phyloP scores from a whole-genome alignment of 2,888 invertebrate genomes.

The Eristalis tenax region DNA sequence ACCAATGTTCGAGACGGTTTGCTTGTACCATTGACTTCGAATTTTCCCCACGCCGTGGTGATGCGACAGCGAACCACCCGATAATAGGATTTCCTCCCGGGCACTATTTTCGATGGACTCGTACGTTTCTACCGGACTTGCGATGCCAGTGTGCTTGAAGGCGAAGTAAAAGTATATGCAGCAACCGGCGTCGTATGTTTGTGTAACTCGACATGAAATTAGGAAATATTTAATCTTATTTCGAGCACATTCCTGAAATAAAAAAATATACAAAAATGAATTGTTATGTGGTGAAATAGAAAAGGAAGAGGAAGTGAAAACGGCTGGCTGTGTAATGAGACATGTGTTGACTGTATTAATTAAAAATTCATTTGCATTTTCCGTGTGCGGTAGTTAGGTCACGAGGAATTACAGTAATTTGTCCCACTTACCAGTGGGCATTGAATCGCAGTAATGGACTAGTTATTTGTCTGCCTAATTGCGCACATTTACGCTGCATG shows the following conservation, averaged over 20 bases:
- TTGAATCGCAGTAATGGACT: too few species aligned
- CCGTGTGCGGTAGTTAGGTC: too few species aligned
- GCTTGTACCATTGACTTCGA: slow-evolving; percentile 92
- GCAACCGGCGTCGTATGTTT: slow-evolving; percentile 98
- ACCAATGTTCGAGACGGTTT: slow-evolving; percentile 92
- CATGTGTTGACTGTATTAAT: too few species aligned
- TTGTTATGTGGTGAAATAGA: too few species aligned
- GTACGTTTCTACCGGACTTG: slow-evolving; percentile 89
- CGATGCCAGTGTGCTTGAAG: slow-evolving; percentile 85
- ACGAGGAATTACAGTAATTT: too few species aligned
- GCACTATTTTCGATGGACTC: slow-evolving; percentile 94
- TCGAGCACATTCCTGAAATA: slow-evolving; percentile 83
- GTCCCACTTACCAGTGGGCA: too few species aligned
- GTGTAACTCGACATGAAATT: slow-evolving; percentile 93
- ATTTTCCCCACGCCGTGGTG: slow-evolving; percentile 98
- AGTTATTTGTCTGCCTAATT: too few species aligned
- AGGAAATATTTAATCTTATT: slow-evolving; percentile 85
- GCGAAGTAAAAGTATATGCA: slow-evolving; percentile 98
- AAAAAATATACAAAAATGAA: too few species aligned
- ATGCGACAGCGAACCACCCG: slow-evolving; percentile 92
- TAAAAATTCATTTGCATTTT: too few species aligned
- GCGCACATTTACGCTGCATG: too few species aligned
- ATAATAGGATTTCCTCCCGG: slow-evolving; percentile 94
- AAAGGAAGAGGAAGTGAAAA: too few species aligned
- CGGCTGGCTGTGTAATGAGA: too few species aligned